Conservation (phyloP, 2,797 vertebrate genomes). For the Protonibea diacanthus region DNA sequence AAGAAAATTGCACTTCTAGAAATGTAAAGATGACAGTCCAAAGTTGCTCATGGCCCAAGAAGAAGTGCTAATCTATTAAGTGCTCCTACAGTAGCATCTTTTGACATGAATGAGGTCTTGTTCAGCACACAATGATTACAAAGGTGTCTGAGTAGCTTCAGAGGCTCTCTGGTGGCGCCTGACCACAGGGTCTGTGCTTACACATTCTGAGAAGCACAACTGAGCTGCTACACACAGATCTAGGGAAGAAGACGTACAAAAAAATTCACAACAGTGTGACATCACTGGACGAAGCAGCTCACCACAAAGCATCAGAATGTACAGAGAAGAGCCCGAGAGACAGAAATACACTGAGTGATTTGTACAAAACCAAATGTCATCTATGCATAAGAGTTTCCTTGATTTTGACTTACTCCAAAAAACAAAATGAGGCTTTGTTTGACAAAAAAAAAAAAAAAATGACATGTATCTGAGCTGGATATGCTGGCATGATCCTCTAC, state of each 20-base stretch:
- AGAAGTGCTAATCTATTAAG: constrained; percentile 47
- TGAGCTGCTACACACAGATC: constrained; percentile 48
- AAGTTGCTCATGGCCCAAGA: constrained; percentile 41
- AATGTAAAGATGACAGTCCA: constrained; percentile 59
- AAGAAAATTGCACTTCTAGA: constrained; percentile 72
- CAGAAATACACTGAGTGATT: constrained; percentile 49
- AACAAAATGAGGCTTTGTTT: constrained; percentile 48
- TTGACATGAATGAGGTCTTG: constrained; percentile 56
- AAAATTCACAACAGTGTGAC: constrained; percentile 62
- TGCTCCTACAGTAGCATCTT: constrained; percentile 50
- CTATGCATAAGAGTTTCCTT: constrained; percentile 60
- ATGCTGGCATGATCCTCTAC: constrained; percentile 67
- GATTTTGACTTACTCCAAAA: constrained; percentile 59
- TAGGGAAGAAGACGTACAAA: constrained; percentile 23
- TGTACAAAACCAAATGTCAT: constrained; percentile 62
- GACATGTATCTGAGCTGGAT: constrained; percentile 53
- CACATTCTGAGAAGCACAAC: constrained; percentile 60
- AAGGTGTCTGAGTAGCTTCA: constrained; percentile 51
- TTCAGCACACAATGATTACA: constrained; percentile 47
- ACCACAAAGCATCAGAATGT: constrained; percentile 76
- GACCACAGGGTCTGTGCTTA: constrained; percentile 55
- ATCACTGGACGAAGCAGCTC: constrained; percentile 67
- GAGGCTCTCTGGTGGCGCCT: constrained; percentile 57
- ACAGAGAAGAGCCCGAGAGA: constrained; percentile 64
- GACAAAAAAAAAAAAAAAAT: constrained; percentile 49